A percentile compares a stretch with the other conserved stretches of the same genome.
These are phyloP conservation scores for Pyrgilauda ruficollis DNA, from an alignment of 2,113 vertebrate species.

Conservation along the genomic window DNA sequence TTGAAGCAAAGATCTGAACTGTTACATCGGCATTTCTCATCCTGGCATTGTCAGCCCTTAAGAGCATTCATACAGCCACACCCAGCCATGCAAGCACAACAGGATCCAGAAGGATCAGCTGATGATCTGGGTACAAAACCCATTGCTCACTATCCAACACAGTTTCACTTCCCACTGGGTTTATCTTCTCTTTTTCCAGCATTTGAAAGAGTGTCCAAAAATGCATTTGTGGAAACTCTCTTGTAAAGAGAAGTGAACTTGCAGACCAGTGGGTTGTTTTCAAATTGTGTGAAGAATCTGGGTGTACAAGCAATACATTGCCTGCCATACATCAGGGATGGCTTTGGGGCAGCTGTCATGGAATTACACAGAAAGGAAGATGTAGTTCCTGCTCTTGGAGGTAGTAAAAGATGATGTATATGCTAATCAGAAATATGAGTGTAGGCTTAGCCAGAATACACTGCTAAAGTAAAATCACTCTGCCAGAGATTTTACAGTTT, in stretches of 20 bases:
- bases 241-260: background rate
- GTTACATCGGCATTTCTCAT: background rate
- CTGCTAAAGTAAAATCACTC: background rate
- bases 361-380: background rate
- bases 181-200: background rate
- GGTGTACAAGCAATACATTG: background rate
- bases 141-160: background rate
- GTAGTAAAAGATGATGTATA: background rate
- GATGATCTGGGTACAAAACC: background rate
- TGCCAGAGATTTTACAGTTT: background rate
- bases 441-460: background rate
- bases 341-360: background rate
- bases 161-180: background rate
- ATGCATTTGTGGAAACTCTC: fast-evolving
- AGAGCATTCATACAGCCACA: background rate
- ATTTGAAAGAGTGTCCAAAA: background rate
- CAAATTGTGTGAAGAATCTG: background rate
- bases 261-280: background rate
- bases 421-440: background rate
- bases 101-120: background rate
- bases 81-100: background rate
- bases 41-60: background rate
- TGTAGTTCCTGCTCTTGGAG: background rate
- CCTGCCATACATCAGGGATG: background rate
- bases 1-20: background rate